Conservation (phyloP, 2,797 vertebrate genomes). For the Microcaecilia unicolor region DNA sequence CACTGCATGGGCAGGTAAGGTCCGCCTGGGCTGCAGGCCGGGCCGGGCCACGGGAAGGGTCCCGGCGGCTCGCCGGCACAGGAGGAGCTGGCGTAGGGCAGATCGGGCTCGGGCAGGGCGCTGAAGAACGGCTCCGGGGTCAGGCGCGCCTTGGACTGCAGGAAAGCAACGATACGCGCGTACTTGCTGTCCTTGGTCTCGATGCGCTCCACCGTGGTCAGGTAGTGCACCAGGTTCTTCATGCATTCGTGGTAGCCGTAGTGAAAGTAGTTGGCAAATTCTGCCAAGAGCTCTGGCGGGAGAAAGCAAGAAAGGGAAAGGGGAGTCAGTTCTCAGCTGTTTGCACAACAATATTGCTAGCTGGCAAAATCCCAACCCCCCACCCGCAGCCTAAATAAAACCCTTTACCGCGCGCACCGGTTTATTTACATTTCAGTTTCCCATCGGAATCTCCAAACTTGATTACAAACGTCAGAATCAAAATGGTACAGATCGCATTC, state of each 20-base stretch:
- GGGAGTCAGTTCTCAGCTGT: too few species aligned
- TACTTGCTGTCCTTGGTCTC: constrained; percentile 97
- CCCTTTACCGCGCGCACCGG: too few species aligned
- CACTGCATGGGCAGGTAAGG: constrained; percentile 57
- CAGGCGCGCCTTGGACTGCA: constrained; percentile 86
- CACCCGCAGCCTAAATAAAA: too few species aligned
- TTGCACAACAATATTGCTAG: too few species aligned
- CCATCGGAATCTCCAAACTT: too few species aligned
- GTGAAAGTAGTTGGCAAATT: constrained; percentile 98
- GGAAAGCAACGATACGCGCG: constrained; percentile 89
- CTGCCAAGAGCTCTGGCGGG: constrained; percentile 79
- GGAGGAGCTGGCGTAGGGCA: constrained; percentile 60
- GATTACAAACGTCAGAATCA: too few species aligned
- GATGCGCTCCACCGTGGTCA: constrained; percentile 90
- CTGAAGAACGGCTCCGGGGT: constrained; percentile 76
- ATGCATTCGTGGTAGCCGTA: constrained; percentile 97
- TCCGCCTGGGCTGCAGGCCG: constrained; percentile 60
- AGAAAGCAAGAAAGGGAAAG: neutral
- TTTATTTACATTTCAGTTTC: too few species aligned
- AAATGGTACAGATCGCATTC: too few species aligned
- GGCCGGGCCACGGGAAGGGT: constrained; percentile 69
- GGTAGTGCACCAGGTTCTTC: constrained; percentile 96
- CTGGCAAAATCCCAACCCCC: too few species aligned
- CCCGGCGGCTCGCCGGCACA: constrained; percentile 70
- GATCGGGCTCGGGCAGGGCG: constrained; percentile 71